These are phyloP conservation scores for Nemotelus pantherinus DNA, from an alignment of 2,888 invertebrate genomes.

Conservation along the genomic window DNA sequence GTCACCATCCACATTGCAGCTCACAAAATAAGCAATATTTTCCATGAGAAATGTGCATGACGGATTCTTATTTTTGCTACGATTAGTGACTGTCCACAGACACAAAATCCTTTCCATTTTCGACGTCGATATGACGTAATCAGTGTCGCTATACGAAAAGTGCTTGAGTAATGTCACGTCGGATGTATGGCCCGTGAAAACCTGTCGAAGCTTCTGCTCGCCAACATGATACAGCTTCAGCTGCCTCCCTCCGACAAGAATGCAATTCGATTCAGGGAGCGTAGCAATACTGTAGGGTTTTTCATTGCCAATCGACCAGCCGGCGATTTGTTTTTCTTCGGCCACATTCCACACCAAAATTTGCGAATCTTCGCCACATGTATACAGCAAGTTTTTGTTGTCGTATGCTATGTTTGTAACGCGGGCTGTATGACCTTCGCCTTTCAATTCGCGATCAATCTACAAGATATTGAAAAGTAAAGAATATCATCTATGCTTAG, in stretches of 20 bases:
- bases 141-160: slow-evolving; percentile 53
- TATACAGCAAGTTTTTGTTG: slow-evolving; percentile 65
- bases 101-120: slow-evolving; percentile 62
- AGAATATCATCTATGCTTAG: neutral
- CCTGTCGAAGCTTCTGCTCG: slow-evolving; percentile 69
- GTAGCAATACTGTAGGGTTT: slow-evolving; percentile 65
- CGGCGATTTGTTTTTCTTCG: slow-evolving; percentile 63
- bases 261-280: slow-evolving; percentile 57
- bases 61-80: slow-evolving; percentile 63
- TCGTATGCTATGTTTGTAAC: slow-evolving; percentile 69
- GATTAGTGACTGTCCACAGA: slow-evolving; percentile 58
- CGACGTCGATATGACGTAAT: slow-evolving; percentile 61
- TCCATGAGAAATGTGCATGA: slow-evolving; percentile 74
- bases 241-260: slow-evolving; percentile 60
- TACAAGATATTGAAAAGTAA: slow-evolving; percentile 48
- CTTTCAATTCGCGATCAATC: slow-evolving; percentile 59
- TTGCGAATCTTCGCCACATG: slow-evolving; percentile 70
- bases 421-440: slow-evolving; percentile 65
- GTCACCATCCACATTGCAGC: slow-evolving; percentile 66
- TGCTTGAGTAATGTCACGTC: slow-evolving; percentile 67
- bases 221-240: slow-evolving; percentile 69
- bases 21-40: slow-evolving; percentile 71
- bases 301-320: slow-evolving; percentile 71
- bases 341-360: slow-evolving; percentile 67
- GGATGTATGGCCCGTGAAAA: slow-evolving; percentile 73